A percentile compares a stretch with the other conserved stretches of the same genome.
Conservation (phyloP, 2,797 vertebrate species). For the Heliangelus exortis region DNA sequence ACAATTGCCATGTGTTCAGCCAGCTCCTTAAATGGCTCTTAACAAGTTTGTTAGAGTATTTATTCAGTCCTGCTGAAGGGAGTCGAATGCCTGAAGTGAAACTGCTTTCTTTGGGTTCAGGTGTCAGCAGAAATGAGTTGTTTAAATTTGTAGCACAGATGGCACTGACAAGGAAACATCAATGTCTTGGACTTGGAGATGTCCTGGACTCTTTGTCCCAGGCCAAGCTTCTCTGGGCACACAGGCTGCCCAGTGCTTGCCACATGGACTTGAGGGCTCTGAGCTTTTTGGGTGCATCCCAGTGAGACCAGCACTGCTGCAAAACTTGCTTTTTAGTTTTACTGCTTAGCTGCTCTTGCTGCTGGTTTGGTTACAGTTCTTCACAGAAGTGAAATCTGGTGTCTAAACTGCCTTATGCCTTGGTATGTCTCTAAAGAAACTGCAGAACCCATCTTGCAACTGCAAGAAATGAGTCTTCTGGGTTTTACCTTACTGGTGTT, state of each 20-base stretch:
- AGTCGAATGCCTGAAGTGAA: slow-evolving; percentile 39
- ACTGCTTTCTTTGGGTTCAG: neutral
- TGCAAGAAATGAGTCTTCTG: neutral
- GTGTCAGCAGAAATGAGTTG: slow-evolving; percentile 23
- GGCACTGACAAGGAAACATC: slow-evolving; percentile 7
- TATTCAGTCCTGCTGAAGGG: slow-evolving; percentile 33
- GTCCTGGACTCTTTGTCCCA: neutral
- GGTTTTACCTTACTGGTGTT: neutral
- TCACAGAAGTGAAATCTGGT: neutral
- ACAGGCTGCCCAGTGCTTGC: neutral
- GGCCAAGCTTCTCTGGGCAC: neutral
- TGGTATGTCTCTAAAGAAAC: neutral
- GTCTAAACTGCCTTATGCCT: neutral
- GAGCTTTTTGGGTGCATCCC: neutral
- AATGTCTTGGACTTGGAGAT: neutral
- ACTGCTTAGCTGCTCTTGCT: neutral
- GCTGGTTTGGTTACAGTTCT: neutral
- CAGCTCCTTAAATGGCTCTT: slow-evolving; percentile 16
- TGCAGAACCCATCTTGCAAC: neutral
- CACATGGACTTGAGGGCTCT: neutral
- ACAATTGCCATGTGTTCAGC: slow-evolving; percentile 9
- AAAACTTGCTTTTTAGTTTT: neutral
- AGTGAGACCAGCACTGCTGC: neutral
- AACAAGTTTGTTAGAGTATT: neutral
- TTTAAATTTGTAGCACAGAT: slow-evolving; percentile 32